A percentile compares a stretch with the other conserved stretches of the same genome.
These are phyloP conservation scores for Papilio glaucus DNA, from an alignment of 1,140 invertebrate species.

Conservation along the genomic window DNA sequence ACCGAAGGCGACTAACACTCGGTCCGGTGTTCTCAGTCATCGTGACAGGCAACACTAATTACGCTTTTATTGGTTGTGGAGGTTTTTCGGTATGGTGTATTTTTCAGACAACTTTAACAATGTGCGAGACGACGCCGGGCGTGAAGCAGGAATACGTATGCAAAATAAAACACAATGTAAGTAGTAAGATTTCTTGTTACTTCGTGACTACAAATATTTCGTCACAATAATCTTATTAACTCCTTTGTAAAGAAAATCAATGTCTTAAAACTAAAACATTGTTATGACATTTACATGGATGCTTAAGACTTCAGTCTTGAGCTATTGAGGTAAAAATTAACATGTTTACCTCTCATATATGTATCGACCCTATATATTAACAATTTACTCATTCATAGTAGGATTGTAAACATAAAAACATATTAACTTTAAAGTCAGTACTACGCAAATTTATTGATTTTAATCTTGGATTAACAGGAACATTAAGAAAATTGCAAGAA, in stretches of 20 bases:
- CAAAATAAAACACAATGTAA: slow-evolving; percentile 33
- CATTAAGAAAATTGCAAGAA: neutral
- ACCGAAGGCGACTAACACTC: too few relatives aligned
- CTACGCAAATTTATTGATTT: neutral
- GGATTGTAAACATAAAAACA: slow-evolving; percentile 24
- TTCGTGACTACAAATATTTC: slow-evolving; percentile 32
- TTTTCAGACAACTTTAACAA: too few relatives aligned
- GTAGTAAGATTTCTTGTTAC: slow-evolving; percentile 34
- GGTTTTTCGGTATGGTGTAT: too few relatives aligned
- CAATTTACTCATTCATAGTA: neutral
- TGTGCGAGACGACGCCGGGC: too few relatives aligned
- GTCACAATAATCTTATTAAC: slow-evolving; percentile 18
- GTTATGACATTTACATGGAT: slow-evolving; percentile 27
- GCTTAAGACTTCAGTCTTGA: neutral
- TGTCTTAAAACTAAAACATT: slow-evolving; percentile 33
- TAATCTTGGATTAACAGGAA: too few relatives aligned
- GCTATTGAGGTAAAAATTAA: slow-evolving; percentile 9
- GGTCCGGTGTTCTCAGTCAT: too few relatives aligned
- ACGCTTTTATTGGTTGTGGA: too few relatives aligned
- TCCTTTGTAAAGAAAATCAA: slow-evolving; percentile 35
- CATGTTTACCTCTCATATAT: neutral
- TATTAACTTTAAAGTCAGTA: slow-evolving; percentile 17
- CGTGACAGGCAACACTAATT: too few relatives aligned
- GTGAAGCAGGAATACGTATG: neutral
- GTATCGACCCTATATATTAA: neutral